These are phyloP conservation scores for Erythrocercus mccallii DNA, from an alignment of 2,113 vertebrate species.

Conservation along the genomic window DNA sequence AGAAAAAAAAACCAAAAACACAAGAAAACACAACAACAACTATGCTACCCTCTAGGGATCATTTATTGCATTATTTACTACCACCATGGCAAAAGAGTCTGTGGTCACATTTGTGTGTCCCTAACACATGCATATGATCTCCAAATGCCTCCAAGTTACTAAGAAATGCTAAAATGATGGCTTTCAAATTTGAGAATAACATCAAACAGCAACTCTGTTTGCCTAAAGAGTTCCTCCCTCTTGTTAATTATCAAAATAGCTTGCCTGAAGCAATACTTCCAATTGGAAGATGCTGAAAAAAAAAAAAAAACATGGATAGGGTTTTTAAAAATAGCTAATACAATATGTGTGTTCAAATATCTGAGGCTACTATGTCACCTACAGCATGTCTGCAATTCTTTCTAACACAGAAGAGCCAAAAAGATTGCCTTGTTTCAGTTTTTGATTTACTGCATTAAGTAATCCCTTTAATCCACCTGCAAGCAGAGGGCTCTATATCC, in stretches of 20 bases:
- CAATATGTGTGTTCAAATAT: background rate
- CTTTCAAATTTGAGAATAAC: background rate
- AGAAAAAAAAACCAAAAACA: background rate
- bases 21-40: background rate
- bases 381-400: background rate
- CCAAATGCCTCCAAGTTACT: background rate
- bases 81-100: background rate
- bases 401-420: background rate
- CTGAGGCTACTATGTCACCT: background rate
- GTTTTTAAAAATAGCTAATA: background rate
- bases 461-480: conserved; percentile 8
- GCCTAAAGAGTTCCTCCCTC: background rate
- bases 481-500: background rate
- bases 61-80: background rate
- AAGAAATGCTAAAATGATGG: background rate
- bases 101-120: background rate
- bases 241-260: conserved; percentile 12
- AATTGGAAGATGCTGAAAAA: background rate
- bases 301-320: background rate
- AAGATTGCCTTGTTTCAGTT: background rate
- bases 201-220: background rate
- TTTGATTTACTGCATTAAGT: background rate
- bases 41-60: background rate
- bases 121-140: background rate
- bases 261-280: background rate